phyloP scores from a whole-genome alignment of 2,888 invertebrate genomes.

The Lasius platythorax region DNA sequence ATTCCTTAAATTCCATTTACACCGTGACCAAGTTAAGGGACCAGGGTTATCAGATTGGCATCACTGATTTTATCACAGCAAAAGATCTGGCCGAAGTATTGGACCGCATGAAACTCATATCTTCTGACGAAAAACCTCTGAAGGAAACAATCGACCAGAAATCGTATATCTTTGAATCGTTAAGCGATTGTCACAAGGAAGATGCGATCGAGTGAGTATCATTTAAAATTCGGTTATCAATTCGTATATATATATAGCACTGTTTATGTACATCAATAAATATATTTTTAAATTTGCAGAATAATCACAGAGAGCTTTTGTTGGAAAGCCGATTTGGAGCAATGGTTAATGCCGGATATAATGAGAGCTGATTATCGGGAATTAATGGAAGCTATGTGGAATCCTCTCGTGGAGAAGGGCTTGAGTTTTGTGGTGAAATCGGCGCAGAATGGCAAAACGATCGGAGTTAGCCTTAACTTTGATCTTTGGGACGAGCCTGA shows the following conservation, averaged over 20 bases:
- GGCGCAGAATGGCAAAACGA: constrained; percentile 86
- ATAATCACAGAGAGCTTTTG: constrained; percentile 95
- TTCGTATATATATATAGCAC: background rate
- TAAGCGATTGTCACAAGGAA: constrained; percentile 89
- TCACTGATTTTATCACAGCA: constrained; percentile 93
- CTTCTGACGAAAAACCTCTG: constrained; percentile 74
- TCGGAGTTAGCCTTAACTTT: constrained; percentile 93
- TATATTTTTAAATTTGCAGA: constrained; percentile 84
- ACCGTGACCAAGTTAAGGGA: constrained; percentile 93
- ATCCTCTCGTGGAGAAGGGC: constrained; percentile 89
- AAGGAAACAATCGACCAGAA: constrained; percentile 79
- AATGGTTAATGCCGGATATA: constrained; percentile 91
- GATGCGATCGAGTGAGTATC: constrained; percentile 91
- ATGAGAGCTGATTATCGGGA: constrained; percentile 90
- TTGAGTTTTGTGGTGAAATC: constrained; percentile 91
- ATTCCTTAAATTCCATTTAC: constrained; percentile 94
- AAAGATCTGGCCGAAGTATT: constrained; percentile 91
- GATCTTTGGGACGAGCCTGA: constrained; percentile 94
- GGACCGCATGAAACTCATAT: constrained; percentile 87
- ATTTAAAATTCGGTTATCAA: background rate
- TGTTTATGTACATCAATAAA: background rate
- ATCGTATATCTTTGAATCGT: constrained; percentile 87
- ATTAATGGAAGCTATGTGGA: constrained; percentile 91
- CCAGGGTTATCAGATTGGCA: constrained; percentile 92
- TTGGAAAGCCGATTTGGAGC: constrained; percentile 94